Evolutionary conservation across 2,888 invertebrate genomes (phyloP).

Genomic region (Bombyx huttoni): DNA sequence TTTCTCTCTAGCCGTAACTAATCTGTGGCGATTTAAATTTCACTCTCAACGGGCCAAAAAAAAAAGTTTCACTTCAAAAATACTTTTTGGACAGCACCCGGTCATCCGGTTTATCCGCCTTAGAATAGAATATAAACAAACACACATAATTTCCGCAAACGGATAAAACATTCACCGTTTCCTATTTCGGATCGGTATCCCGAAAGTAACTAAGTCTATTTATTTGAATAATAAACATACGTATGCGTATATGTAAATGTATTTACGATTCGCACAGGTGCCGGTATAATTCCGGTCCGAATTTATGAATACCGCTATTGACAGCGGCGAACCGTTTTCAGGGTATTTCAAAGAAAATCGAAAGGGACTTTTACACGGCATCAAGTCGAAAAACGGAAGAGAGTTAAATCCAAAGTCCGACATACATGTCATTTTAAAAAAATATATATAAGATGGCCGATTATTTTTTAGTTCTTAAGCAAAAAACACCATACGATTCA

Average conservation of each 20-base stretch:
- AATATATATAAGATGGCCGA: no score
- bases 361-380: neutral
- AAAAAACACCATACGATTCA: no score
- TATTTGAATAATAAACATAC: constrained; percentile 29
- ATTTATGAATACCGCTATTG: constrained; percentile 25
- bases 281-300: constrained; percentile 18
- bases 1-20: neutral
- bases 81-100: no score
- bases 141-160: neutral
- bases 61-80: no score
- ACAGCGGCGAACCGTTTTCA: neutral
- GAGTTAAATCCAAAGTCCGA: no score
- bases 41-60: no score
- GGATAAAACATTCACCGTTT: neutral
- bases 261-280: constrained; percentile 31
- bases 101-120: no score
- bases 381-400: neutral
- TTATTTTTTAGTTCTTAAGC: no score
- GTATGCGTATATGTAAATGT: constrained; percentile 26
- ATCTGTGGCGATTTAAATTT: no score
- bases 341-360: neutral
- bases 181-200: neutral
- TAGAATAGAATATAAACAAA: no score
- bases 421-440: no score
- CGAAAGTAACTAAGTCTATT: constrained; percentile 5